These are phyloP conservation scores for Gnathonemus longibarbis DNA, from an alignment of 2,113 vertebrate genomes.

Conservation along the genomic window DNA sequence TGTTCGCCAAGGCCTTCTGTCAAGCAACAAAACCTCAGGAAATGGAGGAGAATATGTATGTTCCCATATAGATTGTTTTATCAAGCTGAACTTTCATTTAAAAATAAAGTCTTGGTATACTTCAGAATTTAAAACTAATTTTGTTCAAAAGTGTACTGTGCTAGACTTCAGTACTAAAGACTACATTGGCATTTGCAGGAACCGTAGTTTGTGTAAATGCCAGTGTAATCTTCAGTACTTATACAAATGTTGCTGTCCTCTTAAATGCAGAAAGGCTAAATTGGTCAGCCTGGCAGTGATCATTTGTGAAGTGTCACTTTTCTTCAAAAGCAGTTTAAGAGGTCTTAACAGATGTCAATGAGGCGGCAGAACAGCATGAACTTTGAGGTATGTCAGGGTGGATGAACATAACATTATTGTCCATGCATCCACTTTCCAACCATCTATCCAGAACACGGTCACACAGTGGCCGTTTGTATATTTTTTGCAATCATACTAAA, in stretches of 20 bases:
- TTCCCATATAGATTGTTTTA: neutral
- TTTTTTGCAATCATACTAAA: neutral
- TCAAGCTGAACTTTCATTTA: neutral
- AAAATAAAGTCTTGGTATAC: neutral
- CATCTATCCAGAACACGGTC: neutral
- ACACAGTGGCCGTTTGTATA: neutral
- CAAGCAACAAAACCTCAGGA: neutral
- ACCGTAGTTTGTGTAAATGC: neutral
- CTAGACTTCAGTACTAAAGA: neutral
- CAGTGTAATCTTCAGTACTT: neutral
- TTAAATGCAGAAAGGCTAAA: neutral
- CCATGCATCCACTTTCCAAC: neutral
- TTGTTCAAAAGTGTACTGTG: neutral
- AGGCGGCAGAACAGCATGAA: neutral
- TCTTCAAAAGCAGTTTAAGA: neutral
- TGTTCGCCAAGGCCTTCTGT: neutral
- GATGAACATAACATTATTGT: neutral
- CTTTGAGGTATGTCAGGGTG: neutral
- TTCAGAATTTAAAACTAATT: neutral
- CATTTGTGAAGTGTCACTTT: neutral
- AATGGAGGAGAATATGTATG: neutral
- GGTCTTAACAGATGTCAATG: neutral
- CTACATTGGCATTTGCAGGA: neutral
- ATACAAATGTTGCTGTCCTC: neutral
- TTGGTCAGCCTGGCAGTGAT: neutral